Evolutionary conservation across 53 echinoderm and acorn worm genomes (phyloP), one percentile per base, ranked within the genome.

Genomic region (Apostichopus leukothele): DNA sequence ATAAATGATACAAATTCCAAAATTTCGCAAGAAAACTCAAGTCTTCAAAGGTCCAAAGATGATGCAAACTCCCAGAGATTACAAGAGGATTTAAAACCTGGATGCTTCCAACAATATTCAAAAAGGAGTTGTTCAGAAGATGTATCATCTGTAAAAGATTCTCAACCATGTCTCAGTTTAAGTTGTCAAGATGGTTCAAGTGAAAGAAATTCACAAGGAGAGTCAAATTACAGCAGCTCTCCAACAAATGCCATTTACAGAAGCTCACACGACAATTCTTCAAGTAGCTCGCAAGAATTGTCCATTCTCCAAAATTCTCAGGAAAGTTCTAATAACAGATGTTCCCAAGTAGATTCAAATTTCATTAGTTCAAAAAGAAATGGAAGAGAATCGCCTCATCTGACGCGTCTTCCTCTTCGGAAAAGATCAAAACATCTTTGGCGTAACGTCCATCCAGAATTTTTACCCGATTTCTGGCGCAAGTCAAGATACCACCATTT

Each of bases 401-500:
- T 16, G 16, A 63, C 16, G 63, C 16, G 11, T 18, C 39, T 39
- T 79, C 51, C 79, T 13, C 19, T 60, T 22, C 1, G 14, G 11
- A 89, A 76, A 52, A 60, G 9, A 14, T 66, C 71, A 27, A 92
- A 76, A 51, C 67, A 84, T 23, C 51, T 73, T 19, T 90, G 94
- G 18, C 91, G 67, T 59, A 94, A 93, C 8, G 93, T 91, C 6
- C 95, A 97, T 53, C 91, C 95, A 8, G 92, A 90, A 54, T 97
- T 95, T 88, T 84, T 95, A 5, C 86, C 94, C 1, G 95, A 95
- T 76, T 97, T 97, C 73, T 97, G 95, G 89, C 92, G 87, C 80
- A 91, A 97, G 63, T 97, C 98, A 9, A 90, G 95, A 53, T 91
- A 94, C 9, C 98, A 97, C 86, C 93, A 97, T 88, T 94, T 97